Percentiles rank a stretch among this genome's conserved stretches.
These are phyloP conservation scores for Pluvianellus socialis DNA, from an alignment of 2,113 vertebrate species.

Conservation along the genomic window DNA sequence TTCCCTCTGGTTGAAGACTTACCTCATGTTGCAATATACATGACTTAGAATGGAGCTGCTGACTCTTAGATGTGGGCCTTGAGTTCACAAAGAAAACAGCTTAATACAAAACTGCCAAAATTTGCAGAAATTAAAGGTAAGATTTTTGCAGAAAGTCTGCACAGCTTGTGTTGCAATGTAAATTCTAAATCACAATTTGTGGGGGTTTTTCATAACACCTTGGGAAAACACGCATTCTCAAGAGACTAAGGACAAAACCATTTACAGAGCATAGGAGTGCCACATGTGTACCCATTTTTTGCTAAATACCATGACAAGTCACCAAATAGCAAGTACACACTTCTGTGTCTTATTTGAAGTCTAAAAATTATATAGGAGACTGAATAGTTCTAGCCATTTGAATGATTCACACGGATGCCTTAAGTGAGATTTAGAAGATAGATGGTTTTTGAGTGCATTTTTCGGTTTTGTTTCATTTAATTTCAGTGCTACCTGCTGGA, in stretches of 20 bases:
- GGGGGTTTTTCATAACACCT: background rate
- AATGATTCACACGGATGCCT: background rate
- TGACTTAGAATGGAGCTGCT: background rate
- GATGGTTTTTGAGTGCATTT: background rate
- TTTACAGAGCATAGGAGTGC: background rate
- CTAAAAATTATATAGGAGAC: background rate
- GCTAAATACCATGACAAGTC: background rate
- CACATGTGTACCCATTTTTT: rapidly evolving
- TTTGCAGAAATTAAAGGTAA: background rate
- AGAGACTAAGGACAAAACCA: background rate
- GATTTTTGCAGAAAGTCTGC: background rate
- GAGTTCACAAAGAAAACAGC: background rate
- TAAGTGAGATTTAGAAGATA: background rate
- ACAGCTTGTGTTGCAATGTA: background rate
- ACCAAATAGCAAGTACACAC: background rate
- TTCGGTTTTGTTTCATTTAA: background rate
- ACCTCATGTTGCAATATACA: rapidly evolving
- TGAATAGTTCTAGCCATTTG: background rate
- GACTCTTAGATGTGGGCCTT: background rate
- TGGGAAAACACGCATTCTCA: background rate
- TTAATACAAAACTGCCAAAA: background rate
- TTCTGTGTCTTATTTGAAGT: background rate
- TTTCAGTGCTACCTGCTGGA: background rate
- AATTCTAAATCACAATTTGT: background rate
- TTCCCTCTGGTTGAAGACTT: background rate